These are phyloP conservation scores for Teleopsis dalmanni DNA, from an alignment of 1,140 invertebrate species.

Conservation along the genomic window DNA sequence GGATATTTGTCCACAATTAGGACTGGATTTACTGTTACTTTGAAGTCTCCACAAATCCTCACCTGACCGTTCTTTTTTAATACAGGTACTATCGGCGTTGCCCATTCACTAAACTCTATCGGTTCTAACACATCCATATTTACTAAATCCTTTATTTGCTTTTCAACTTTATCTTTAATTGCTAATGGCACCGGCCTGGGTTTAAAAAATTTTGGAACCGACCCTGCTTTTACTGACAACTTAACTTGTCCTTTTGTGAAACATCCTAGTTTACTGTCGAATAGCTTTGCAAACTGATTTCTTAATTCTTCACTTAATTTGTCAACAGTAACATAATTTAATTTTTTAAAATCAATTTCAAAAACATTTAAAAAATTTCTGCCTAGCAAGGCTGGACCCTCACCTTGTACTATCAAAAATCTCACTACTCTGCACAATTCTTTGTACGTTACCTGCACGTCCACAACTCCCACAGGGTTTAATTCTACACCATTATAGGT, in stretches of 20 bases:
- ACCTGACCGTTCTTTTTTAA: conserved; percentile 2
- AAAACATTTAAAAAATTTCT: not conserved
- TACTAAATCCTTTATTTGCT: not conserved
- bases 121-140: not conserved
- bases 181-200: not conserved
- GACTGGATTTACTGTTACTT: conserved; percentile 6
- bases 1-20: conserved; percentile 2
- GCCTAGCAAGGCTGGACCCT: not conserved
- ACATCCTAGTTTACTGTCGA: not conserved
- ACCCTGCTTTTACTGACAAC: not conserved
- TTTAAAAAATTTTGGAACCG: conserved; percentile 6
- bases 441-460: too few relatives aligned
- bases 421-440: too few relatives aligned
- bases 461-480: too few relatives aligned
- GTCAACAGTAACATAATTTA: not conserved
- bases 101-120: not conserved
- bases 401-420: too few relatives aligned
- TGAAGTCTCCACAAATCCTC: conserved; percentile 5
- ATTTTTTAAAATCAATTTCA: not conserved
- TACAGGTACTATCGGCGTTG: conserved; percentile 4
- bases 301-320: not conserved
- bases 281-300: not conserved
- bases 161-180: not conserved
- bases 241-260: not conserved
- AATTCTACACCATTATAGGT: too few relatives aligned